A percentile compares a stretch with the other conserved stretches of the same genome.
phyloP scores from a whole-genome alignment of 1,140 invertebrate species.

The Orchestia grillus region DNA sequence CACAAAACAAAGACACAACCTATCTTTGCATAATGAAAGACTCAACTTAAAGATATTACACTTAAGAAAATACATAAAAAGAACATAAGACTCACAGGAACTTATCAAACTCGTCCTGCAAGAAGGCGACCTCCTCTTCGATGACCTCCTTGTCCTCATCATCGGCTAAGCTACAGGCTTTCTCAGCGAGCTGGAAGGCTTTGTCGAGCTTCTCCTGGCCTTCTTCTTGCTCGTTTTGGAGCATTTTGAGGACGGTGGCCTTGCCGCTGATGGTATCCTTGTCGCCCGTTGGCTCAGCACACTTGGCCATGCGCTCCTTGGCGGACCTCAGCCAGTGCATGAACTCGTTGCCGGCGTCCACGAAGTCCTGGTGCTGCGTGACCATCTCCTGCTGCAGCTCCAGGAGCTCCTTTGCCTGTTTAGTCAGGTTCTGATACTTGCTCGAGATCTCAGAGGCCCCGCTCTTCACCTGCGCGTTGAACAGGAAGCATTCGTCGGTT shows the following conservation, averaged over 20 bases:
- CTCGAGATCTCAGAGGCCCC: slow-evolving; percentile 86
- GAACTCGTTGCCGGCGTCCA: slow-evolving; percentile 92
- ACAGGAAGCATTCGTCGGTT: background rate
- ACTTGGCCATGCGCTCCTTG: slow-evolving; percentile 91
- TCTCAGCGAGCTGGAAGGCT: slow-evolving; percentile 85
- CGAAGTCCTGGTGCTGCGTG: slow-evolving; percentile 87
- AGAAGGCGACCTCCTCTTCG: slow-evolving; percentile 88
- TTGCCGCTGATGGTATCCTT: slow-evolving; percentile 89
- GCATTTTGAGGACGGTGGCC: slow-evolving; percentile 85
- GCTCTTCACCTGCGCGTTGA: slow-evolving; percentile 59
- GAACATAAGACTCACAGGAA: slow-evolving; percentile 76
- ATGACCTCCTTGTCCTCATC: slow-evolving; percentile 90
- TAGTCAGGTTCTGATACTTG: slow-evolving; percentile 90
- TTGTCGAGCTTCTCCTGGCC: slow-evolving; percentile 83
- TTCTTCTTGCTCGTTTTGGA: slow-evolving; percentile 85
- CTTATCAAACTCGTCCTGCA: slow-evolving; percentile 79
- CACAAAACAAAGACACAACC: too few species aligned
- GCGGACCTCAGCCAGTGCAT: slow-evolving; percentile 90
- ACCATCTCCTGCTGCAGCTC: slow-evolving; percentile 92
- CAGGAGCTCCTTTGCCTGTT: slow-evolving; percentile 89
- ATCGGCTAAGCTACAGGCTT: slow-evolving; percentile 84
- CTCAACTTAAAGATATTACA: too few species aligned
- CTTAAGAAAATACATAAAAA: background rate
- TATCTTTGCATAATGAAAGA: too few species aligned
- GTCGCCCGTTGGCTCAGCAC: slow-evolving; percentile 93